A percentile compares a stretch with the other conserved stretches of the same genome.
These are phyloP conservation scores for Eriocheir sinensis DNA, from an alignment of 1,140 invertebrate species.

Conservation along the genomic window DNA sequence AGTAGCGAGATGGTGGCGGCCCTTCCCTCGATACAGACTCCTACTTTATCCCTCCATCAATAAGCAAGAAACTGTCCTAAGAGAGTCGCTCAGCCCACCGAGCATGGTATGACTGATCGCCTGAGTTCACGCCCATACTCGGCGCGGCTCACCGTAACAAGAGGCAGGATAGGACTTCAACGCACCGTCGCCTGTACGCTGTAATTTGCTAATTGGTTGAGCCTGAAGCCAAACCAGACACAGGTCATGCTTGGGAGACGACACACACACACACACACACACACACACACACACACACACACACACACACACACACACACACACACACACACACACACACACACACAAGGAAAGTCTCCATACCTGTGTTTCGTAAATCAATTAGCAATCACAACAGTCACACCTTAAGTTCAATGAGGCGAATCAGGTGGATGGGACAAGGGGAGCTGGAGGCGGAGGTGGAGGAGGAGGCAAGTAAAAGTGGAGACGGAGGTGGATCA, in stretches of 20 bases:
- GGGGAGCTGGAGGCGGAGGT: not conserved
- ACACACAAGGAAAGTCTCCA: not conserved
- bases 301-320: slow-evolving; percentile 37
- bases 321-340: slow-evolving; percentile 2
- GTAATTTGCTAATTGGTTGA: not conserved
- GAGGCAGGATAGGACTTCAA: not conserved
- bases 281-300: slow-evolving; percentile 22
- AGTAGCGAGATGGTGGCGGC: too few relatives aligned
- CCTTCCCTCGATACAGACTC: too few relatives aligned
- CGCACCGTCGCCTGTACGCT: not conserved
- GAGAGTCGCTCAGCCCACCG: not conserved
- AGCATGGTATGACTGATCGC: not conserved
- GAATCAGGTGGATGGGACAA: not conserved
- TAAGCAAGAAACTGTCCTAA: not conserved
- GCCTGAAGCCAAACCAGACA: not conserved
- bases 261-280: slow-evolving; percentile 1
- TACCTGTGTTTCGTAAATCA: too few relatives aligned
- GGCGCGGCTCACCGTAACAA: not conserved
- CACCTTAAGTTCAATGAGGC: not conserved
- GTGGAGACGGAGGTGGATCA: too few relatives aligned
- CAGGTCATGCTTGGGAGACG: not conserved
- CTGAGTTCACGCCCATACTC: not conserved
- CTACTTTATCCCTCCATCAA: too few relatives aligned
- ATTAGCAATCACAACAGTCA: too few relatives aligned
- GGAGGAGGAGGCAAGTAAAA: not conserved